Evolutionary conservation across 2,797 vertebrate genomes (phyloP), one percentile per base, ranked within the genome.

Genomic region (Myotis vivesi): DNA sequence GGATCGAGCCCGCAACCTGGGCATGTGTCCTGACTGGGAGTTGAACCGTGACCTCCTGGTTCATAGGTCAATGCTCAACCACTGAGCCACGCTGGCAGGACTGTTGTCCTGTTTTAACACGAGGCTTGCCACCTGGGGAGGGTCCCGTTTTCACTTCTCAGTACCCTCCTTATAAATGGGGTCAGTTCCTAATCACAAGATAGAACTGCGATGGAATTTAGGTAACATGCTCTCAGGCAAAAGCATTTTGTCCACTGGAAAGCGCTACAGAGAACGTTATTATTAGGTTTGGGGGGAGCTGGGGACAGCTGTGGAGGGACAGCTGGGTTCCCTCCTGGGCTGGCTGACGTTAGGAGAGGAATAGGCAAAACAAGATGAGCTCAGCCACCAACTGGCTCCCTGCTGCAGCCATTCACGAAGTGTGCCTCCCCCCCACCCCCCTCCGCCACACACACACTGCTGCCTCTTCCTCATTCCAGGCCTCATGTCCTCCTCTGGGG

Each of bases 321-420:
- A n/a, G 25, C 46, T 81, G 75, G 17, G 13, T 20, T 64, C 44
- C 41, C 4, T 4, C 2, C 22, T 15, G 22, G 13, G 46, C 81
- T 30, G 46, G 30, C 1, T 0, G 36, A 6, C 2, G 7, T 19
- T 8, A 20, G 36, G 30, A 23, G 57, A 55, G 59, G 44, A 66
- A 19, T 7, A 10, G 20, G 25, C 8, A 11, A 49, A 22, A 64
- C 22, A n/a, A 44, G 13, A 0, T 4, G 73, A 46, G 44, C 19
- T 66, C 30, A 55, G 36, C 4, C 66, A 6, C 57, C 12, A 1
- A 19, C 8, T 22, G n/a, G 3, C 59, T 19, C 62, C 38, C 64
- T 6, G 23, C 16, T 28, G 7, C 0, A 2, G n/a, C 49, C 20
- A 3, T 20, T 36, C 11, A n/a, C 13, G n/a, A 33, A 16, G 4